These are phyloP conservation scores for Lepisosteus osseus DNA, from an alignment of 2,113 vertebrate species.

Conservation along the genomic window DNA sequence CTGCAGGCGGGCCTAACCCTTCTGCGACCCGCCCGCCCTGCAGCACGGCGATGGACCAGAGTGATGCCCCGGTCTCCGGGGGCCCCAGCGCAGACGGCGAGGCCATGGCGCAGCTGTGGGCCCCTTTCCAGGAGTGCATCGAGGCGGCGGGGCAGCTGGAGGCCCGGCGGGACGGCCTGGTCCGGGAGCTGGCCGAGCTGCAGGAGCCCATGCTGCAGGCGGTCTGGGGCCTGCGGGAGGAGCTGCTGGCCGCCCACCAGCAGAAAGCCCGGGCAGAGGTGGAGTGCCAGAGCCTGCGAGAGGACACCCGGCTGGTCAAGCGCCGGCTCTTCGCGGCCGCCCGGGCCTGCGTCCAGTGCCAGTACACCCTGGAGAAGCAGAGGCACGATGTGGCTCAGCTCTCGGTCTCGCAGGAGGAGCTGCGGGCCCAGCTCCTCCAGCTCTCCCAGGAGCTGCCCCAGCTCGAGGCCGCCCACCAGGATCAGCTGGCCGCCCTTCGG, in stretches of 20 bases:
- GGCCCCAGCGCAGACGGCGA: constrained; percentile 7
- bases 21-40: not conserved
- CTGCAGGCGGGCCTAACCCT: no score
- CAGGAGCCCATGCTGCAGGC: constrained; percentile 69
- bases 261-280: constrained; percentile 76
- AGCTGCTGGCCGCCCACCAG: constrained; percentile 72
- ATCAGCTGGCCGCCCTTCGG: constrained; percentile 62
- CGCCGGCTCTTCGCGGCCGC: constrained; percentile 77
- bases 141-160: constrained; percentile 76
- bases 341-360: constrained; percentile 78
- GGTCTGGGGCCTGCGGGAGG: constrained; percentile 67
- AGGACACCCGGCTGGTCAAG: constrained; percentile 76
- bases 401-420: constrained; percentile 59
- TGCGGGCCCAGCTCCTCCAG: constrained; percentile 63
- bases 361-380: constrained; percentile 71
- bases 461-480: constrained; percentile 65
- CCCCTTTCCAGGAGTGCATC: constrained; percentile 65
- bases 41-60: constrained; percentile 49
- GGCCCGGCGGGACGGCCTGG: constrained; percentile 70
- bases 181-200: constrained; percentile 71
- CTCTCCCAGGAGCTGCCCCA: constrained; percentile 69
- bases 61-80: constrained; percentile 10
- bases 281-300: constrained; percentile 74
- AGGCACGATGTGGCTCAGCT: constrained; percentile 72
- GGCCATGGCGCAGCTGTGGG: constrained; percentile 36